Conservation (phyloP, 2,888 invertebrate genomes). For the Mellilla xanthometata region DNA sequence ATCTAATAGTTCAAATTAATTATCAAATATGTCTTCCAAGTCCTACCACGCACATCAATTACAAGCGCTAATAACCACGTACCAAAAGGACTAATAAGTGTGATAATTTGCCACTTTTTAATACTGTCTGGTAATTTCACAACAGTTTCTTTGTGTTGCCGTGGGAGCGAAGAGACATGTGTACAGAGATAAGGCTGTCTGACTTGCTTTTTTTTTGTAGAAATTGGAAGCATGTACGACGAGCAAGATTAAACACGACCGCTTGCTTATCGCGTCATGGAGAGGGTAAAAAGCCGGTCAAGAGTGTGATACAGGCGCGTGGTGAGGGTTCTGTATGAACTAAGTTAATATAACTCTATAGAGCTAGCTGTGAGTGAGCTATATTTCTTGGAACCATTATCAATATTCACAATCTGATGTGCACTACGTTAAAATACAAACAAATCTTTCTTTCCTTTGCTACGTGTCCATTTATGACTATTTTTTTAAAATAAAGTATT, state of each 20-base stretch:
- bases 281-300: not conserved
- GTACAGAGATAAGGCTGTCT: constrained; percentile 17
- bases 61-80: constrained; percentile 18
- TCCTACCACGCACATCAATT: not conserved
- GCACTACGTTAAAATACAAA: no score
- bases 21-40: not conserved
- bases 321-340: no score
- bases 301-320: no score
- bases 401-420: no score
- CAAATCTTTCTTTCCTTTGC: no score
- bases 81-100: constrained; percentile 14
- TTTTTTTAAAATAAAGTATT: no score
- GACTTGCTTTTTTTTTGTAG: constrained; percentile 23
- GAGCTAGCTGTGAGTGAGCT: no score
- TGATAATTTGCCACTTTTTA: constrained; percentile 33
- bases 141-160: constrained; percentile 39
- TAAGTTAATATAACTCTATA: no score
- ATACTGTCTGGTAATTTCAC: constrained; percentile 34
- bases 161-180: constrained; percentile 40
- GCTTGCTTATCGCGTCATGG: not conserved
- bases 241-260: constrained; percentile 7
- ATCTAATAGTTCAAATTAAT: no score
- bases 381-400: no score
- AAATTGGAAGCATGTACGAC: constrained; percentile 5
- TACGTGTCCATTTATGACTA: no score